Percentiles rank a stretch among this genome's conserved stretches.
Evolutionary conservation across 2,113 vertebrate genomes (phyloP).

Genomic region (Periophthalmodon schlosseri): DNA sequence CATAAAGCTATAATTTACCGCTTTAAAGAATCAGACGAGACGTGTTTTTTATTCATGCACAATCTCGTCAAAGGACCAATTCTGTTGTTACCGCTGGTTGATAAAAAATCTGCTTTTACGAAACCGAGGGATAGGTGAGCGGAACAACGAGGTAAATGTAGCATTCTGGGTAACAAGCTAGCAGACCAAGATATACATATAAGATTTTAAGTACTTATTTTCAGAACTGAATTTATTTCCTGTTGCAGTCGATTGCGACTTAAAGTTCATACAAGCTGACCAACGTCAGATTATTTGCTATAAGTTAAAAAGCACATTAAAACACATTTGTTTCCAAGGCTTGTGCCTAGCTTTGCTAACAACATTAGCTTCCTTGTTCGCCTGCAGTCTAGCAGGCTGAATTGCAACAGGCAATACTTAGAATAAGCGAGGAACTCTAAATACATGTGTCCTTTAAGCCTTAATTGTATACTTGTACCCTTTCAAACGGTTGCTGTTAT

Average conservation of each 20-base stretch:
- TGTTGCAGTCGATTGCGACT: neutral
- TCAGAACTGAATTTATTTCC: neutral
- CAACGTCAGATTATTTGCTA: neutral
- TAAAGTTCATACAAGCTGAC: neutral
- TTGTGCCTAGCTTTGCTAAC: constrained; percentile 2
- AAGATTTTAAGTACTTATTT: constrained; percentile 18
- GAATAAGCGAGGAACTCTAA: neutral
- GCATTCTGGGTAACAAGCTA: constrained; percentile 53
- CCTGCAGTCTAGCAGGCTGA: constrained; percentile 29
- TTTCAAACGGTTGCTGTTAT: neutral
- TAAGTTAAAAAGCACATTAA: neutral
- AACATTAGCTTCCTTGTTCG: constrained; percentile 50
- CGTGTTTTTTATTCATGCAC: neutral
- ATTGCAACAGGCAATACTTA: constrained; percentile 38
- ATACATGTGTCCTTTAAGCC: neutral
- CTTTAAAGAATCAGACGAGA: constrained; percentile 26
- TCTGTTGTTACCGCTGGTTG: constrained; percentile 8
- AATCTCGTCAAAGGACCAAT: neutral
- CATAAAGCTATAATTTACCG: constrained; percentile 56
- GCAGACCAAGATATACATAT: constrained; percentile 20
- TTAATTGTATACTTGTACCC: neutral
- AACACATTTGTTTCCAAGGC: neutral
- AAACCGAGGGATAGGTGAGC: constrained; percentile 39
- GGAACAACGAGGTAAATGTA: constrained; percentile 68
- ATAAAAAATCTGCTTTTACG: neutral